phyloP scores from a whole-genome alignment of 2,113 vertebrate species.

The Rhegmatorhina hoffmannsi region DNA sequence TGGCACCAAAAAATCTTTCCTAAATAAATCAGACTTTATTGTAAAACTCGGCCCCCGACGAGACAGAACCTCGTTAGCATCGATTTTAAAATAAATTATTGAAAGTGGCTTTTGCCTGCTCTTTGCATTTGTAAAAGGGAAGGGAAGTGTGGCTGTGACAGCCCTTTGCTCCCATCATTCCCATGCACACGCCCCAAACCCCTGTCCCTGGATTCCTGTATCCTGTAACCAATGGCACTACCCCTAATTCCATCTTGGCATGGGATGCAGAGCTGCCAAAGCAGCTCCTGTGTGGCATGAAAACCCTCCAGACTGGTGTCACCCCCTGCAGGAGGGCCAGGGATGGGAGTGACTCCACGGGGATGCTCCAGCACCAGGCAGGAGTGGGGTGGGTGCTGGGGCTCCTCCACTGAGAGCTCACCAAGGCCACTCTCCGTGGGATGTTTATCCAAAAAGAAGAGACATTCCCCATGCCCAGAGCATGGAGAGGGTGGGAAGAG shows the following conservation, averaged over 20 bases:
- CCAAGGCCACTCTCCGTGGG: not conserved
- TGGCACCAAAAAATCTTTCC: constrained; percentile 76
- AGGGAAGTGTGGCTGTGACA: constrained; percentile 53
- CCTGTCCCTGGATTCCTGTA: constrained; percentile 42
- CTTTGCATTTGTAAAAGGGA: constrained; percentile 77
- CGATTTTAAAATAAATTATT: constrained; percentile 85
- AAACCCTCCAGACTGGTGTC: fast-evolving
- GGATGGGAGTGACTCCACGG: not conserved
- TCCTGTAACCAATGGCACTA: not conserved
- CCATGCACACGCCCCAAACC: not conserved
- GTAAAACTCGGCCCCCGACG: constrained; percentile 73
- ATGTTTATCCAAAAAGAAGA: not conserved
- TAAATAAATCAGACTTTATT: constrained; percentile 84
- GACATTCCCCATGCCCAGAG: not conserved
- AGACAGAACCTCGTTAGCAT: constrained; percentile 81
- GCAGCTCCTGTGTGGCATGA: fast-evolving
- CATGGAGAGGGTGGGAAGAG: not conserved
- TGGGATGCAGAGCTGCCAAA: not conserved
- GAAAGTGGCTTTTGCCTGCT: constrained; percentile 76
- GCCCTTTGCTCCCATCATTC: not conserved
- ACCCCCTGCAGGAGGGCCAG: not conserved
- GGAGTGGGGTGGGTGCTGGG: not conserved
- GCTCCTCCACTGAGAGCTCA: fast-evolving
- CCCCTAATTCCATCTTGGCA: not conserved
- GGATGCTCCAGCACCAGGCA: not conserved